A percentile compares a stretch with the other conserved stretches of the same genome.
Conservation (phyloP, 2,888 invertebrate genomes). For the Alentia gelatinosa region DNA sequence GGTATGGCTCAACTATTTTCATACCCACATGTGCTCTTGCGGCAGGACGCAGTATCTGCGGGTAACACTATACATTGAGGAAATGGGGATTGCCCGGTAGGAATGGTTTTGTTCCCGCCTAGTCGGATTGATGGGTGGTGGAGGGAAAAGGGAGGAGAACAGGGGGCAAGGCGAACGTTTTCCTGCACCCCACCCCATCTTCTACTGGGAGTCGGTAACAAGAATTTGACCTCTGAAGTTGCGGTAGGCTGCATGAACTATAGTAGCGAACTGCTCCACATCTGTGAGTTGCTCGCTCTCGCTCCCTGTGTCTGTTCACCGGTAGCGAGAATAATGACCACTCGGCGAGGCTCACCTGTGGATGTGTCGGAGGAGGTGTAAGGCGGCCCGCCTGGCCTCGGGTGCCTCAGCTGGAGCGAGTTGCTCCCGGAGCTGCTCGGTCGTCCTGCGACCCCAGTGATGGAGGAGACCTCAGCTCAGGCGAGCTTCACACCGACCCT, state of each 20-base stretch:
- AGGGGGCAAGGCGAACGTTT: not conserved
- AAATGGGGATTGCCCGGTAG: not conserved
- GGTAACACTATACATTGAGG: not conserved
- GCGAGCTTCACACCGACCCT: not conserved
- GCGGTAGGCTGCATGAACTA: not conserved
- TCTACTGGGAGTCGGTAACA: not conserved
- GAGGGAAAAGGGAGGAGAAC: no score
- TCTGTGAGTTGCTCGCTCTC: not conserved
- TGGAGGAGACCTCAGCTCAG: not conserved
- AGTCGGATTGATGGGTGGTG: constrained; percentile 1
- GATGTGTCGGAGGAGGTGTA: not conserved
- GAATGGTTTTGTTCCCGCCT: not conserved
- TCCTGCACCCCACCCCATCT: not conserved
- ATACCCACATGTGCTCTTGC: not conserved
- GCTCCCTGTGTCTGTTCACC: not conserved
- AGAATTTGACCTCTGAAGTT: not conserved
- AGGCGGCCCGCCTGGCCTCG: not conserved
- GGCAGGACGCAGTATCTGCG: not conserved
- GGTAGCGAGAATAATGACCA: not conserved
- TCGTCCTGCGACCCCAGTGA: not conserved
- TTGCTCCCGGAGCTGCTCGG: not conserved
- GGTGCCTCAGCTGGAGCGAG: not conserved
- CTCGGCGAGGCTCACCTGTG: constrained; percentile 11
- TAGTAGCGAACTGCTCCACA: not conserved
- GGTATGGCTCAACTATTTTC: not conserved